Percentiles rank a stretch among this genome's conserved stretches.
These are phyloP conservation scores for Cynaeus angustus DNA, from an alignment of 2,888 invertebrate genomes.

Conservation along the genomic window DNA sequence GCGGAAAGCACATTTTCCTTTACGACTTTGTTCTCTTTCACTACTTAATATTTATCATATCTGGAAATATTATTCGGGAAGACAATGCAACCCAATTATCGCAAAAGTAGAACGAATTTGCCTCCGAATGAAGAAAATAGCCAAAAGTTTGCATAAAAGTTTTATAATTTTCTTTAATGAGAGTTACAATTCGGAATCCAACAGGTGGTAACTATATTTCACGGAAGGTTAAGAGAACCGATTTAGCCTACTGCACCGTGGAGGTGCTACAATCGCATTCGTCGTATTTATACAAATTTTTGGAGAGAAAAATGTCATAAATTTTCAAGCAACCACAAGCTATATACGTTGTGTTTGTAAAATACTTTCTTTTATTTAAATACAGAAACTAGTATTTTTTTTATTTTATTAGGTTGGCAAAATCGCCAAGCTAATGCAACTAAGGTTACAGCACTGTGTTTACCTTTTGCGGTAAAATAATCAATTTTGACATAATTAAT, in stretches of 20 bases:
- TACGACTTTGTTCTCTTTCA: not conserved
- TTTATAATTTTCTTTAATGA: slow-evolving; percentile 20
- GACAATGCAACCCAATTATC: slow-evolving; percentile 8
- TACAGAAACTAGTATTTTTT: no score
- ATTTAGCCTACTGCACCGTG: slow-evolving; percentile 9
- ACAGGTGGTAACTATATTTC: slow-evolving; percentile 11
- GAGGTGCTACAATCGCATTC: not conserved
- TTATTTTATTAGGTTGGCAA: no score
- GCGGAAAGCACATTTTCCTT: not conserved
- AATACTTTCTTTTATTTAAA: no score
- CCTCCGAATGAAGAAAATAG: slow-evolving; percentile 11
- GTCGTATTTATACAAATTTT: no score
- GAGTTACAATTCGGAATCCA: slow-evolving; percentile 7
- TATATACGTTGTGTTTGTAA: no score
- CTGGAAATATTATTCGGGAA: not conserved
- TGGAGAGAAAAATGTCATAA: no score
- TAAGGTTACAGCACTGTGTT: no score
- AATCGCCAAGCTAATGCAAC: no score
- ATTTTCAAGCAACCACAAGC: no score
- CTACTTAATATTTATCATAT: not conserved
- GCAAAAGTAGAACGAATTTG: not conserved
- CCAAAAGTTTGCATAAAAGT: not conserved
- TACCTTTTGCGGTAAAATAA: no score
- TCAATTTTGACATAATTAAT: no score
- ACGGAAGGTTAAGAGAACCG: not conserved